Base-by-base conservation (phyloP, 2,797 vertebrate genomes). In the Dromococcyx pavoninus region DNA sequence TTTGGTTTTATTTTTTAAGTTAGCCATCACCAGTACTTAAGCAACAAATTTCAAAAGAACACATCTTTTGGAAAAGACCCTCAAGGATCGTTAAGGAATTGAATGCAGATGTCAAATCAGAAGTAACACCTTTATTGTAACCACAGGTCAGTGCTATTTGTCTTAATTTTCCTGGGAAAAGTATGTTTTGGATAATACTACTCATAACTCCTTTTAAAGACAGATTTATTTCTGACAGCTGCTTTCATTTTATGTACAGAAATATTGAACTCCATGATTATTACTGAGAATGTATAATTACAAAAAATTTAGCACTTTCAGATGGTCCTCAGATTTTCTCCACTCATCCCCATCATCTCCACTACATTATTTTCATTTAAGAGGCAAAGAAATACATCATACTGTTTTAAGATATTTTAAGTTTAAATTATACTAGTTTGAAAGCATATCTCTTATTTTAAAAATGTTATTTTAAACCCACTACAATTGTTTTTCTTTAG, bases 211-310 rank as follows among this genome's bases (percentile, higher is more conserved):
- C 28, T 84, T 78, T 72, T 69, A 58, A 88, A 91, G 57, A 71
- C 23, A 43, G 7, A 66, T 54, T 74, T 88, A 43, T 69, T 89
- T 94, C 82, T 83, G 56, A 72, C 46, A 93, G 87, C 54, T 88
- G 70, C 70, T 91, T 91, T 83, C 33, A 71, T 77, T 94, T 89
- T 92, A 72, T 11, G 28, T 75, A 77, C 11, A 82, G n/a, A 69
- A 64, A 91, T 89, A 94, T 60, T 85, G 32, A 94, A 83, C 65
- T 80, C 37, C 83, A 30, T 72, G 16, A 76, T 74, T 94, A 73
- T 75, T 91, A 72, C 43, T 46, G 33, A 57, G 58, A 80, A 69
- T 0, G 0, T 53, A 32, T 33, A 88, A 87, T 61, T 81, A 71
- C 33, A 28, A 88, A 94, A 88, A 57, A 67, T 19, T 33, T 41